These are phyloP conservation scores for Mesorhabditis spiculigera DNA, from an alignment of 2,888 invertebrate species.

Conservation along the genomic window DNA sequence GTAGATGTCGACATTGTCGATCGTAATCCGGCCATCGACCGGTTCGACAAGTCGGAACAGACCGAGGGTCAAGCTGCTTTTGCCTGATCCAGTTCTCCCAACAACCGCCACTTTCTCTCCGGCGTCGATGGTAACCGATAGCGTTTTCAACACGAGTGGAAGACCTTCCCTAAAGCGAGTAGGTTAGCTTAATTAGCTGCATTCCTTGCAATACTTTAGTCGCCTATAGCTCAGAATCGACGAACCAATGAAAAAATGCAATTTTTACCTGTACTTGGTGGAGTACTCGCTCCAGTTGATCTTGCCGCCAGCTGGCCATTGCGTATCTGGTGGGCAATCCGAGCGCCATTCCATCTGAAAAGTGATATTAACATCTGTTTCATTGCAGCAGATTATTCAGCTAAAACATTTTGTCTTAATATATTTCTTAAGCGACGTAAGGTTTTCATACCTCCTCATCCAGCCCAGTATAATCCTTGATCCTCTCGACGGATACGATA, in stretches of 20 bases:
- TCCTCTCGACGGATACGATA: constrained; percentile 91
- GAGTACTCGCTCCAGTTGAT: neutral
- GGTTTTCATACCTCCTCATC: constrained; percentile 1
- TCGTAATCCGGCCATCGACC: constrained; percentile 35
- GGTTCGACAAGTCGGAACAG: constrained; percentile 50
- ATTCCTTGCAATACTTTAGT: too few species aligned
- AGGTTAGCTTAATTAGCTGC: neutral
- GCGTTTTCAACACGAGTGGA: constrained; percentile 77
- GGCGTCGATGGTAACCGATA: constrained; percentile 66
- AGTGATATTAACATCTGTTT: neutral
- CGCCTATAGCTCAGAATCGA: too few species aligned
- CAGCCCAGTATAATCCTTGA: constrained; percentile 76
- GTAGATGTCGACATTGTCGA: constrained; percentile 64
- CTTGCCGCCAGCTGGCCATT: neutral
- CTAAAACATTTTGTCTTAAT: neutral
- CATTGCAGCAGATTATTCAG: too few species aligned
- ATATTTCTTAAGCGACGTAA: neutral
- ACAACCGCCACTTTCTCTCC: constrained; percentile 69
- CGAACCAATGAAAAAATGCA: neutral
- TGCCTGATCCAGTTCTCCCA: constrained; percentile 59
- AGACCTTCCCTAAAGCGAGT: constrained; percentile 32
- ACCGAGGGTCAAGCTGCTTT: constrained; percentile 42
- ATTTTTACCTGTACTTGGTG: neutral
- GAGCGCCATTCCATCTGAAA: constrained; percentile 6
- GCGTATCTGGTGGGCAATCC: neutral